A percentile compares a stretch with the other conserved stretches of the same genome.
Evolutionary conservation across 2,113 vertebrate species (phyloP).

Genomic region (Istiophorus platypterus): DNA sequence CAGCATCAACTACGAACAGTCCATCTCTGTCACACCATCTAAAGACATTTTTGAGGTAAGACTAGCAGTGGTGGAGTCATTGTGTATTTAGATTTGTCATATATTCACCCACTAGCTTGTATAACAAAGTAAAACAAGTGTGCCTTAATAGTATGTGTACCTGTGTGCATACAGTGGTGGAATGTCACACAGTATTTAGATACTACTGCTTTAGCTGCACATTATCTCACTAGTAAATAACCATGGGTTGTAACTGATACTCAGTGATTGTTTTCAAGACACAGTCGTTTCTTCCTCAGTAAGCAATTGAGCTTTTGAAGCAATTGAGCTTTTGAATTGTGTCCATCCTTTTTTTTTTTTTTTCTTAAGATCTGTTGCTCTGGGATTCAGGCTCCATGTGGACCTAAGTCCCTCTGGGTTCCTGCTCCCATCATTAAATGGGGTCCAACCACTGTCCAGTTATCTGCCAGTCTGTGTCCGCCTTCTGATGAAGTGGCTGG

Average conservation of each 20-base stretch:
- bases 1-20: slow-evolving; percentile 85
- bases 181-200: too few species aligned
- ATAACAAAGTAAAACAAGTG: background rate
- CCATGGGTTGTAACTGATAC: background rate
- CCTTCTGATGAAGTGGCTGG: slow-evolving; percentile 41
- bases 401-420: slow-evolving; percentile 76
- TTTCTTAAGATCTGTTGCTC: slow-evolving; percentile 85
- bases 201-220: background rate
- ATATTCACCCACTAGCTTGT: background rate
- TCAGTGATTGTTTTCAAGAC: background rate
- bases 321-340: background rate
- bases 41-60: slow-evolving; percentile 87
- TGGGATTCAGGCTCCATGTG: background rate
- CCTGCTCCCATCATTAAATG: slow-evolving; percentile 64
- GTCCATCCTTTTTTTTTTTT: background rate
- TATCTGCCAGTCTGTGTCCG: slow-evolving; percentile 73
- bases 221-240: background rate
- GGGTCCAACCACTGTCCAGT: slow-evolving; percentile 57
- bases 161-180: too few species aligned
- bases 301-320: background rate
- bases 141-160: too few species aligned
- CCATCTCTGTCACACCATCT: slow-evolving; percentile 67
- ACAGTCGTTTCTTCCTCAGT: background rate
- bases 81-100: background rate
- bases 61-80: background rate